Percentiles rank a stretch among this genome's conserved stretches.
Conservation (phyloP, 1,140 invertebrate species). For the Hycleus phaleratus region DNA sequence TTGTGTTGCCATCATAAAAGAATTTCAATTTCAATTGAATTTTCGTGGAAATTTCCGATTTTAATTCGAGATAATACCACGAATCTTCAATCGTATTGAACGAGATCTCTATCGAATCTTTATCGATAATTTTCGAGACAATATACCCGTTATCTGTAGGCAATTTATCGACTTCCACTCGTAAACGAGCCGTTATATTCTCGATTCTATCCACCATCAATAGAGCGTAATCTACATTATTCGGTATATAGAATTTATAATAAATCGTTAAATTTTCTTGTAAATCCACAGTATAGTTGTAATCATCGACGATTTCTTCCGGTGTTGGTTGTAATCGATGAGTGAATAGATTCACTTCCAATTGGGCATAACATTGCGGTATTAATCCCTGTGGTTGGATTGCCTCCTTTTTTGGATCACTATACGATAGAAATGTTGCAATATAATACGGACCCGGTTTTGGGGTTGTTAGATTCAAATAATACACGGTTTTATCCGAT, state of each 20-base stretch:
- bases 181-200: neutral
- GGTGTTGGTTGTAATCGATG: slow-evolving; percentile 11
- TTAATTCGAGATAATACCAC: slow-evolving; percentile 52
- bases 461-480: slow-evolving; percentile 53
- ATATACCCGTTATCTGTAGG: slow-evolving; percentile 6
- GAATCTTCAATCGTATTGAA: slow-evolving; percentile 45
- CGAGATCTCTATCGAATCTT: slow-evolving; percentile 22
- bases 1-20: slow-evolving; percentile 8
- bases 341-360: slow-evolving; percentile 25
- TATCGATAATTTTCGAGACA: neutral
- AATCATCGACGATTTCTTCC: slow-evolving; percentile 16
- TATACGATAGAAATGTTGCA: slow-evolving; percentile 65
- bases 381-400: slow-evolving; percentile 62
- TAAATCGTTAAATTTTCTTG: slow-evolving; percentile 18
- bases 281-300: slow-evolving; percentile 9
- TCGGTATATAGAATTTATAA: slow-evolving; percentile 43
- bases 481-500: slow-evolving; percentile 45
- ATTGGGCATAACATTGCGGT: slow-evolving; percentile 21
- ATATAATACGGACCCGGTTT: slow-evolving; percentile 72
- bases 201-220: slow-evolving; percentile 10
- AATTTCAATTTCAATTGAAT: slow-evolving; percentile 17
- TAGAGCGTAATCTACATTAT: slow-evolving; percentile 31
- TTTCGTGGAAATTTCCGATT: slow-evolving; percentile 22
- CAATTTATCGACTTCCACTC: neutral
- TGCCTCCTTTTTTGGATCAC: slow-evolving; percentile 58